phyloP scores from a whole-genome alignment of 1,140 invertebrate genomes.

The Achroia grisella region DNA sequence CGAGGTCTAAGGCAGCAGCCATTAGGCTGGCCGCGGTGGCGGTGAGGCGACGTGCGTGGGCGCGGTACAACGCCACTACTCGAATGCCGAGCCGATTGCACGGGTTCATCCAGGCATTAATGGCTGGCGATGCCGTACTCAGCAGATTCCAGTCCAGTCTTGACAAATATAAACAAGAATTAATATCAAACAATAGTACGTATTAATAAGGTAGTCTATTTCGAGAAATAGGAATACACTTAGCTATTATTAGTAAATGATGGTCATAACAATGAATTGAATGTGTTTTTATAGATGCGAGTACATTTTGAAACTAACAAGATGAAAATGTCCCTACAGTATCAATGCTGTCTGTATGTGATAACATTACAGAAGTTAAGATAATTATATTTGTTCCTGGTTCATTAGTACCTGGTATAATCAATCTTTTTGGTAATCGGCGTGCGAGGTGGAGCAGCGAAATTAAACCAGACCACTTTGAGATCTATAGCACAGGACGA shows the following conservation, averaged over 20 bases:
- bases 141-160: slow-evolving; percentile 97
- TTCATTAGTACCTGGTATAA: slow-evolving; percentile 82
- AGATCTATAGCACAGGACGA: slow-evolving; percentile 90
- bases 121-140: slow-evolving; percentile 95
- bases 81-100: slow-evolving; percentile 90
- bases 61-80: slow-evolving; percentile 84
- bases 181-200: slow-evolving; percentile 5
- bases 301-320: too few relatives aligned
- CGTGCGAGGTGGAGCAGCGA: slow-evolving; percentile 95
- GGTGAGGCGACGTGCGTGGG: slow-evolving; percentile 84
- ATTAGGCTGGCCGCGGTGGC: slow-evolving; percentile 94
- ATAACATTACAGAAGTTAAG: too few relatives aligned
- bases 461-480: slow-evolving; percentile 96
- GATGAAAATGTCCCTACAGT: too few relatives aligned
- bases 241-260: too few relatives aligned
- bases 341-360: too few relatives aligned
- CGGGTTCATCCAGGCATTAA: slow-evolving; percentile 98
- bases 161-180: slow-evolving; percentile 9
- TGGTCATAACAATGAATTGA: too few relatives aligned
- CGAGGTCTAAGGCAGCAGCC: slow-evolving; percentile 93
- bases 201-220: not conserved
- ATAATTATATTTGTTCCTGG: too few relatives aligned
- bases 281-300: too few relatives aligned
- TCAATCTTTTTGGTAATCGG: slow-evolving; percentile 97
- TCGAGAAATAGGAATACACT: too few relatives aligned